These are phyloP conservation scores for Sinella curviseta DNA, from an alignment of 1,140 invertebrate genomes.

Conservation along the genomic window DNA sequence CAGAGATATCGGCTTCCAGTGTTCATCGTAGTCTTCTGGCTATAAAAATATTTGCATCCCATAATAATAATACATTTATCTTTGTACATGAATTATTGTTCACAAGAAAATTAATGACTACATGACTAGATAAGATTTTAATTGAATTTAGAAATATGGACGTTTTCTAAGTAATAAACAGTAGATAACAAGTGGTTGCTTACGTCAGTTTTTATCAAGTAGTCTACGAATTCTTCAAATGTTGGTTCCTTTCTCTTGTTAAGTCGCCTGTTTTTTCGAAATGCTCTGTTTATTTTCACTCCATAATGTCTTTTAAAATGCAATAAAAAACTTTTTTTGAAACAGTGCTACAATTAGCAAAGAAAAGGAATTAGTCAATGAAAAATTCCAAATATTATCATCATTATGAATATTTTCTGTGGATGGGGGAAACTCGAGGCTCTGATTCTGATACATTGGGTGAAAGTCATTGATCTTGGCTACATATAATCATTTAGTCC, in stretches of 20 bases:
- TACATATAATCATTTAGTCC: no score
- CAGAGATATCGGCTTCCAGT: conserved; percentile 45
- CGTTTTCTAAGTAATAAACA: neutral
- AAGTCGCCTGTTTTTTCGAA: conserved; percentile 17
- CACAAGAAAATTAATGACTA: no score
- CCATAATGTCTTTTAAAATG: conserved; percentile 36
- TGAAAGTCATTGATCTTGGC: no score
- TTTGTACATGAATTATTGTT: neutral
- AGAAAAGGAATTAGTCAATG: neutral
- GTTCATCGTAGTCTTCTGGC: conserved; percentile 43
- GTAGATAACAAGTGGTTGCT: neutral
- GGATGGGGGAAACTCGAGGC: no score
- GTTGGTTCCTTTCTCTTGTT: conserved; percentile 46
- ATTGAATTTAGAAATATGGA: no score
- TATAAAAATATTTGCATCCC: no score
- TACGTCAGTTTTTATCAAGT: conserved; percentile 42
- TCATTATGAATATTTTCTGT: no score
- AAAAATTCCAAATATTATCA: no score
- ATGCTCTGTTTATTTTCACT: conserved; percentile 36
- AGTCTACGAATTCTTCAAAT: conserved; percentile 47
- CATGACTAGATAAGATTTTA: no score
- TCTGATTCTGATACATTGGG: no score
- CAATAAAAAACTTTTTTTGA: neutral
- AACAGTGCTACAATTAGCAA: neutral
- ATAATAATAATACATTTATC: neutral